phyloP scores from a whole-genome alignment of 2,888 invertebrate genomes.

The Amiota mariae region DNA sequence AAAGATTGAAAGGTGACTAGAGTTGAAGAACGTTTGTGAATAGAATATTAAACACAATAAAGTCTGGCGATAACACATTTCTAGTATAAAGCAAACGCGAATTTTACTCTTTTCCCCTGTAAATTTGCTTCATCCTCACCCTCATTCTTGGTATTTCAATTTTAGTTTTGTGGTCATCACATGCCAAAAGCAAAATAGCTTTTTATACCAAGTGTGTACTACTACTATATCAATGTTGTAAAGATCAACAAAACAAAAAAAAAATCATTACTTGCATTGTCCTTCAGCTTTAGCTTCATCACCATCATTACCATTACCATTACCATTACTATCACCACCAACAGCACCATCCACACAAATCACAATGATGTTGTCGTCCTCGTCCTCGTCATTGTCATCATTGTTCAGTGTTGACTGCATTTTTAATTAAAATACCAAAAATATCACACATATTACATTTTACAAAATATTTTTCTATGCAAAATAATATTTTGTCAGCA shows the following conservation, averaged over 20 bases:
- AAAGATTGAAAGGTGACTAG: no score
- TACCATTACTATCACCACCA: not conserved
- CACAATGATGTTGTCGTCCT: not conserved
- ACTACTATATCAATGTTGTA: not conserved
- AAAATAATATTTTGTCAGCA: not conserved
- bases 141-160: no score
- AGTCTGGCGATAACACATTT: no score
- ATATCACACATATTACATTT: conserved; percentile 10
- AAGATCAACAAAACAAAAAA: conserved; percentile 42
- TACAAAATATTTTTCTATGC: conserved; percentile 18
- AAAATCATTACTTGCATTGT: not conserved
- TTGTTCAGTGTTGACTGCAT: conserved; percentile 23
- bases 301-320: not conserved
- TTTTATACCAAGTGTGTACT: no score
- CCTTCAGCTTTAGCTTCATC: not conserved
- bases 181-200: no score
- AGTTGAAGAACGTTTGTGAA: no score
- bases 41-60: no score
- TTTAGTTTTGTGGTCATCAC: no score
- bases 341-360: not conserved
- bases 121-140: no score
- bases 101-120: no score
- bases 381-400: not conserved
- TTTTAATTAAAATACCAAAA: conserved; percentile 32
- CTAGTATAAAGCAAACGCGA: no score